Base-by-base conservation (phyloP, 2,113 vertebrate genomes). In the Eudyptes chrysolophus region DNA sequence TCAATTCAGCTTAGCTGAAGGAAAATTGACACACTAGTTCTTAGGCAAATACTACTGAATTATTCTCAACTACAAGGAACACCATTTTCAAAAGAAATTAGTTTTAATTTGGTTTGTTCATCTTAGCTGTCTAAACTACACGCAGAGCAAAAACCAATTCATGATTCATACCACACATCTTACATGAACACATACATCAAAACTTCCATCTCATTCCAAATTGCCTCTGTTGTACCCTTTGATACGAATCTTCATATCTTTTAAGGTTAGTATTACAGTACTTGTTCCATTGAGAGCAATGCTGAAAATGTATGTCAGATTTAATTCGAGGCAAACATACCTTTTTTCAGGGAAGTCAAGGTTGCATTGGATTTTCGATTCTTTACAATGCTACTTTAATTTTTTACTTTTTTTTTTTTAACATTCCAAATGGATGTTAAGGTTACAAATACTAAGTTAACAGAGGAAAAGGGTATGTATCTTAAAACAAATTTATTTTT, bases 221-320 rank as follows among this genome's bases (percentile, higher is more conserved):
- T 15, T 13, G 22, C 16, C 49, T 75, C 77, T 72, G 16, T 38
- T 62, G 29, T 32, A 77, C 10, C 6, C 24, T 64, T 72, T 42
- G 18, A 76, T 49, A 3, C 0, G 0, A 36, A 81, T n/a, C 21
- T 10, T 54, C 44, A 7, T 19, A 75, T 7, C 21, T 87, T 89
- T 46, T 44, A 66, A 90, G 30, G 21, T 76, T 16, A 57, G 5
- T 12, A 68, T 44, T 81, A 58, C 19, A 86, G 27, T 9, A 32
- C 25, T 57, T 51, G 24, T 9, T 72, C 32, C 38, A 77, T 8
- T 26, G 27, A 80, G 2, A 88, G 25, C 70, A 72, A 65, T 32
- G 27, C 36, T 80, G 19, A 51, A 78, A 65, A 76, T 7, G 2
- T 21, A 27, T 5, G 20, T 16, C 38, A 84, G 36, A 65, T 44